These are phyloP conservation scores for Periophthalmodon schlosseri DNA, from an alignment of 2,113 vertebrate species.

Conservation along the genomic window DNA sequence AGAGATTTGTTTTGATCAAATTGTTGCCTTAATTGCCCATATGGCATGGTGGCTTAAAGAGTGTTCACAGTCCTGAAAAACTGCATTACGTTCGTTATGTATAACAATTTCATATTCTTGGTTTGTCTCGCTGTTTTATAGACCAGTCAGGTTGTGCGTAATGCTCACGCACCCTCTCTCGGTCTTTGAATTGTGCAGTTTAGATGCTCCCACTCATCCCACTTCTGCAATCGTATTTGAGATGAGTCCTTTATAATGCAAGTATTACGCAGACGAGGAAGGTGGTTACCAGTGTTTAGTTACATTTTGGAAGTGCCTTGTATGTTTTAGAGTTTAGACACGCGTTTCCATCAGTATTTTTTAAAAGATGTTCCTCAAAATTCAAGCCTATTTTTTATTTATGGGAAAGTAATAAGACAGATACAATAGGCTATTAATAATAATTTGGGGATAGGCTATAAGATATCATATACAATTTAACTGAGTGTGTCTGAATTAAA, in stretches of 20 bases:
- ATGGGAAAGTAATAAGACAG: no score
- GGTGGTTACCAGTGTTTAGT: no score
- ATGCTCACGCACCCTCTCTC: neutral
- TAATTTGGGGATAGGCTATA: no score
- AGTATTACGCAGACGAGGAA: neutral
- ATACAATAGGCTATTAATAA: no score
- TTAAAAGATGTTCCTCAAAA: no score
- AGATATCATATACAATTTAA: no score
- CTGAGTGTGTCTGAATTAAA: no score
- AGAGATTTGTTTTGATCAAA: no score
- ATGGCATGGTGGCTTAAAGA: neutral
- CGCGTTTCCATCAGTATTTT: no score
- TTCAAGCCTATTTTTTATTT: no score
- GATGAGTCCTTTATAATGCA: neutral
- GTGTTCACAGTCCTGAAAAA: neutral
- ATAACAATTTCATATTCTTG: neutral
- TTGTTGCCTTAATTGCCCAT: no score
- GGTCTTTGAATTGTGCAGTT: neutral
- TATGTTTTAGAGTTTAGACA: neutral
- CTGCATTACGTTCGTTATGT: neutral
- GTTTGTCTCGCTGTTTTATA: neutral
- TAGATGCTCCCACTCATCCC: neutral
- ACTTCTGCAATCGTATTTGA: neutral
- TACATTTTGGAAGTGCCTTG: neutral
- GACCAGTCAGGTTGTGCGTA: neutral